Percentiles rank a stretch among this genome's conserved stretches.
phyloP scores from a whole-genome alignment of 2,113 vertebrate genomes.

The Phoxinus phoxinus region DNA sequence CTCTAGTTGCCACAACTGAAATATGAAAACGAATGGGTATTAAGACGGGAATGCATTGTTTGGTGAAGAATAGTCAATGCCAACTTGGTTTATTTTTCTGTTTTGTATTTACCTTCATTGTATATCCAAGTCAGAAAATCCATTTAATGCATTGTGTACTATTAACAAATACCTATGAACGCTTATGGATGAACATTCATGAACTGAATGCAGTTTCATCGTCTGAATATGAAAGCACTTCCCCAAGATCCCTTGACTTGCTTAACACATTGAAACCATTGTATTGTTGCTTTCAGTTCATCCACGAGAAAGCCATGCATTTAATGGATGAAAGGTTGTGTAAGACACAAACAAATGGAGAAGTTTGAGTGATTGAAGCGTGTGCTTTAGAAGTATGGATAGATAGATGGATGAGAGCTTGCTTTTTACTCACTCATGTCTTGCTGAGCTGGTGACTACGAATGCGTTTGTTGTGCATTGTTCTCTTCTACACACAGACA shows the following conservation, averaged over 20 bases:
- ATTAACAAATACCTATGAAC: not conserved
- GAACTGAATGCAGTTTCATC: not conserved
- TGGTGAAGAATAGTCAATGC: not conserved
- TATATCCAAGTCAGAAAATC: not conserved
- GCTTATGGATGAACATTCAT: not conserved
- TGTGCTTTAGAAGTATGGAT: not conserved
- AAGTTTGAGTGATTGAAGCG: constrained; percentile 44
- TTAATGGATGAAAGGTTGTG: constrained; percentile 59
- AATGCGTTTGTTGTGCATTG: constrained; percentile 30
- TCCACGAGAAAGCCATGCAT: constrained; percentile 57
- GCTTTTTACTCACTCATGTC: constrained; percentile 10
- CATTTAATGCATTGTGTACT: not conserved
- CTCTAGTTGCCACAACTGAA: not conserved
- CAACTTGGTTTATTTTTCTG: not conserved
- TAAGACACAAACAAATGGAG: constrained; percentile 35
- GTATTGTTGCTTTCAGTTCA: constrained; percentile 55
- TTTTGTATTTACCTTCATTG: not conserved
- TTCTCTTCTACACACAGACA: constrained; percentile 45
- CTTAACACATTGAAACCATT: constrained; percentile 43
- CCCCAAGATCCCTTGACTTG: not conserved
- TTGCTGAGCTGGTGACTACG: not conserved
- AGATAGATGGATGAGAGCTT: not conserved
- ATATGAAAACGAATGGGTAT: not conserved
- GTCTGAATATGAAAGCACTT: not conserved
- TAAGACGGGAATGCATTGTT: not conserved